Evolutionary conservation across 2,888 invertebrate species (phyloP).

Genomic region (Tetheella fluctuosa): DNA sequence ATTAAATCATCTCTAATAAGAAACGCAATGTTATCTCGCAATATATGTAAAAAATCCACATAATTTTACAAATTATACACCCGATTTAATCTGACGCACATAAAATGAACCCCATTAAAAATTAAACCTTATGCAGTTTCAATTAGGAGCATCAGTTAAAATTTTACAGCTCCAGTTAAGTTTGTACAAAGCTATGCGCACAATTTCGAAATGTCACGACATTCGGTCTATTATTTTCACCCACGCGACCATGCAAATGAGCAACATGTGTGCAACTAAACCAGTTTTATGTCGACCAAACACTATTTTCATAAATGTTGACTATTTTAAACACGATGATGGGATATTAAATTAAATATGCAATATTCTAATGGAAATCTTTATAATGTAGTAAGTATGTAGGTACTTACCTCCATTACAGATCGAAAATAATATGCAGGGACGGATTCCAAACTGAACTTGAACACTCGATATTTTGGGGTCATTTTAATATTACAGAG

Average conservation of each 20-base stretch:
- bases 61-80: neutral
- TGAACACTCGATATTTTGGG: too few species aligned
- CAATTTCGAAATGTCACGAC: conserved; percentile 73
- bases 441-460: too few species aligned
- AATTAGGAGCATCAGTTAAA: neutral
- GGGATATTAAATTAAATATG: conserved; percentile 7
- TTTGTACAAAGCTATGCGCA: conserved; percentile 32
- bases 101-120: neutral
- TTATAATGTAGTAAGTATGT: neutral
- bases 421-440: neutral
- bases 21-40: neutral
- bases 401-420: too few species aligned
- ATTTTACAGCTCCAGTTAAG: neutral
- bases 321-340: conserved; percentile 5
- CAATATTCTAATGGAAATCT: neutral
- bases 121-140: neutral
- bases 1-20: neutral
- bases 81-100: neutral
- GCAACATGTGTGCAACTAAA: conserved; percentile 42
- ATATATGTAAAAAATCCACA: neutral
- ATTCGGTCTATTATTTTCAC: conserved; percentile 68
- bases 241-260: conserved; percentile 68
- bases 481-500: too few species aligned
- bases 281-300: conserved; percentile 25
- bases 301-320: conserved; percentile 10